phyloP scores from a whole-genome alignment of 2,888 invertebrate genomes.

The Dorcus parallelipipedus region DNA sequence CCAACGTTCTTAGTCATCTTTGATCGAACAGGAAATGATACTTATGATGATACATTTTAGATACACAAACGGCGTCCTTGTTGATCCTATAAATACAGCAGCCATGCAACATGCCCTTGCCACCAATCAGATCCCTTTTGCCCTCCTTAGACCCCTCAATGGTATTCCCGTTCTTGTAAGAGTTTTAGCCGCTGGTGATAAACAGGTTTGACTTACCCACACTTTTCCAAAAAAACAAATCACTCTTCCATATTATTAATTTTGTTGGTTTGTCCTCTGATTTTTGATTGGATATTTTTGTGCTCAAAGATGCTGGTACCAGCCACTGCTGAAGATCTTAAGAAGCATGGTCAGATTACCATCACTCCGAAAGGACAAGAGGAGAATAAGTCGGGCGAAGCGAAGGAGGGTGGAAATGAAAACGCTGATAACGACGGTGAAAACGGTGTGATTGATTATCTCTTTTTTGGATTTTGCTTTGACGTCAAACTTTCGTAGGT shows the following conservation, averaged over 20 bases:
- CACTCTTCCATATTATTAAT: no score
- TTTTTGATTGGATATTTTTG: conserved; percentile 1
- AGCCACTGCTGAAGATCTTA: conserved; percentile 68
- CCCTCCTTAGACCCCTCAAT: conserved; percentile 63
- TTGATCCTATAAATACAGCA: conserved; percentile 69
- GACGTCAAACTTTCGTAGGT: neutral
- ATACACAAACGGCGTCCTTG: conserved; percentile 57
- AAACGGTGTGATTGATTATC: conserved; percentile 1
- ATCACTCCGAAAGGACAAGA: conserved; percentile 34
- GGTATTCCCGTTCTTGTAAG: conserved; percentile 68
- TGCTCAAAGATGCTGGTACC: conserved; percentile 63
- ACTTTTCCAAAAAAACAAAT: neutral
- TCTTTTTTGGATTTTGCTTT: neutral
- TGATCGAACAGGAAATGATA: neutral
- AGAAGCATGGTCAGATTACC: conserved; percentile 61
- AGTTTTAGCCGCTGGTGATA: conserved; percentile 55
- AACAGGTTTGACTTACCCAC: conserved; percentile 40
- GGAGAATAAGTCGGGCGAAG: conserved; percentile 7
- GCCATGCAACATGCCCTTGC: conserved; percentile 65
- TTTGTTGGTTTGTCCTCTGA: neutral
- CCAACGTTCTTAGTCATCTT: neutral
- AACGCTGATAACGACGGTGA: neutral
- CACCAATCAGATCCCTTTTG: conserved; percentile 67
- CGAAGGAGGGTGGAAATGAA: neutral
- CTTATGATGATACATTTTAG: conserved; percentile 23